Evolutionary conservation across 2,888 invertebrate genomes (phyloP), one percentile per base, ranked within the genome.

Genomic region (Teinopalpus imperialis): DNA sequence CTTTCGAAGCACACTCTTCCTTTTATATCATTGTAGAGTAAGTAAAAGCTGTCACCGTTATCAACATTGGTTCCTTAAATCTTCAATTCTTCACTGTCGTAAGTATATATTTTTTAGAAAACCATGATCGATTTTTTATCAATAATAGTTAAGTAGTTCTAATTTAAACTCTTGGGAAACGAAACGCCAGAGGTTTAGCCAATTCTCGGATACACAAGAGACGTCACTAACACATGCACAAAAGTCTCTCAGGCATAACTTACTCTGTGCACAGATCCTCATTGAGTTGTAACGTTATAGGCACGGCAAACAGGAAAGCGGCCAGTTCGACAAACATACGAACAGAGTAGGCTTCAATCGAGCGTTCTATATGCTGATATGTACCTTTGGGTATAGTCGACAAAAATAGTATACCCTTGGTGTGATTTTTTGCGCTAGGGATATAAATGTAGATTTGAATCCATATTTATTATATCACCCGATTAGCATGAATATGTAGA

Each of bases 281-380:
- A 29, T 16, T 10, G n/a, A 14, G 10, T 37, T 14, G 39, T 24
- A 35, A 24, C 20, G 18, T 10, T 37, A 24, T 29, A 26, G 41
- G 12, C 29, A 30, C 47, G 35, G 23, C 12, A 43, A 47, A 59
- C 52, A 64, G 69, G 71, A 66, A 74, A 64, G 66, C 64, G 57
- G 56, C 54, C 54, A 53, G 37, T 52, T 40, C 63, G 40, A 60
- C 62, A 67, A 70, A 76, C 69, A 75, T 72, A 73, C 67, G 67
- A 66, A 62, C 61, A 63, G 63, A 61, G 61, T 57, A 63, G 57
- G 59, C 69, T 56, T 74, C 79, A 81, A 81, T 82, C 74, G 79
- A 73, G 66, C 77, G 74, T 70, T 66, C 67, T 62, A 59, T 66
- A 57, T 63, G 63, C 63, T 65, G 69, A 67, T 70, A 73, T 75